Evolutionary conservation across 2,888 invertebrate species (phyloP).

Genomic region (Hypselothyrea guttata): DNA sequence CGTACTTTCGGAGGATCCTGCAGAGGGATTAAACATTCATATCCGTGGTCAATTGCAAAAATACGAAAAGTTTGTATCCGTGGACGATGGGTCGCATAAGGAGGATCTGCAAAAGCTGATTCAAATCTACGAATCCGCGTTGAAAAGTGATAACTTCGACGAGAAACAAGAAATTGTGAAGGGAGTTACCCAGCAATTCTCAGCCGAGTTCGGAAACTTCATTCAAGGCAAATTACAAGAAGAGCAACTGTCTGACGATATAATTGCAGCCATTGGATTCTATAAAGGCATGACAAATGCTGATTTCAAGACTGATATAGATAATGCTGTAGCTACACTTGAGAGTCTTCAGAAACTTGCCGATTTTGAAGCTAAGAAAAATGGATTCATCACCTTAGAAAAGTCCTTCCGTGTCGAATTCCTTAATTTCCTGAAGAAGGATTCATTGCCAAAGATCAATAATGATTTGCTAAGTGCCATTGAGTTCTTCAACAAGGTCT

Average conservation of each 20-base stretch:
- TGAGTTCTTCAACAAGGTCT: slow-evolving; percentile 63
- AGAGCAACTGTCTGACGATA: slow-evolving; percentile 55
- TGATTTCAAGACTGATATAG: slow-evolving; percentile 54
- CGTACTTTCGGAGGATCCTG: slow-evolving; percentile 44
- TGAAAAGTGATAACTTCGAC: slow-evolving; percentile 55
- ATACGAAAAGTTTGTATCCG: slow-evolving; percentile 53
- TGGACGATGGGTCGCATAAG: slow-evolving; percentile 57
- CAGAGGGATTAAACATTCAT: slow-evolving; percentile 59
- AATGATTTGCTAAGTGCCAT: slow-evolving; percentile 51
- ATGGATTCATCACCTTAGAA: slow-evolving; percentile 49
- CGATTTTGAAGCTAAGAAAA: slow-evolving; percentile 58
- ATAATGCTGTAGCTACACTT: slow-evolving; percentile 49
- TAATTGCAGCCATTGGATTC: slow-evolving; percentile 59
- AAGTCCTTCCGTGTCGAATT: slow-evolving; percentile 59
- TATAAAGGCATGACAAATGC: slow-evolving; percentile 51
- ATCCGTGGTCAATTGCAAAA: slow-evolving; percentile 65
- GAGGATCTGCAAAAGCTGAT: slow-evolving; percentile 65
- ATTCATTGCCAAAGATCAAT: slow-evolving; percentile 56
- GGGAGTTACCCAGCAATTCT: slow-evolving; percentile 50
- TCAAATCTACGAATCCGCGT: slow-evolving; percentile 60
- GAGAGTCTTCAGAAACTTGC: slow-evolving; percentile 48
- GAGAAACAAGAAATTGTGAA: slow-evolving; percentile 57
- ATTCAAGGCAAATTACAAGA: slow-evolving; percentile 56
- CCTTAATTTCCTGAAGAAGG: slow-evolving; percentile 54
- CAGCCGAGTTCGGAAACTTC: slow-evolving; percentile 62